Percentiles rank a stretch among this genome's conserved stretches.
phyloP scores from a whole-genome alignment of 2,113 vertebrate species.

The Brienomyrus brachyistius region DNA sequence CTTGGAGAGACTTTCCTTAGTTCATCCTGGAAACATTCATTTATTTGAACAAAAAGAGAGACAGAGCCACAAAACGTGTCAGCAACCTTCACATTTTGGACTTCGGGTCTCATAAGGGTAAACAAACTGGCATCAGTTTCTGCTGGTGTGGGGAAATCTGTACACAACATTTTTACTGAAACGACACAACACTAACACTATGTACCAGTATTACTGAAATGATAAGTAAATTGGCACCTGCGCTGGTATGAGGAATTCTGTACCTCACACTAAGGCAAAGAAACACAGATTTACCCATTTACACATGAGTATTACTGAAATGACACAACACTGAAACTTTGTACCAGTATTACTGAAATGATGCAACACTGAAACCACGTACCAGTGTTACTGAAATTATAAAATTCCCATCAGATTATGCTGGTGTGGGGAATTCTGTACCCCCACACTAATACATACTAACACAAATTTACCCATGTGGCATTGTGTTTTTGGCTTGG shows the following conservation, averaged over 20 bases:
- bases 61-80: background rate
- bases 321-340: too few relatives aligned
- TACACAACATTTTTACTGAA: too few relatives aligned
- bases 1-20: background rate
- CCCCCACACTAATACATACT: background rate
- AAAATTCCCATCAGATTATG: background rate
- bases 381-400: background rate
- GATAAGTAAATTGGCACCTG: background rate
- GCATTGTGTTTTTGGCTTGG: background rate
- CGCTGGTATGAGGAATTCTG: background rate
- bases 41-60: background rate
- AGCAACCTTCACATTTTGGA: background rate
- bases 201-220: background rate
- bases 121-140: background rate
- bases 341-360: background rate
- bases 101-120: background rate
- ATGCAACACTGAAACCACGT: background rate
- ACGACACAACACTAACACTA: background rate
- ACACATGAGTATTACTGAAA: background rate
- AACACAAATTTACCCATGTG: constrained; percentile 3
- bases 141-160: background rate
- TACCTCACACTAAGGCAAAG: background rate
- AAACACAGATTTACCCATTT: background rate
- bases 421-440: background rate
- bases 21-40: background rate